Evolutionary conservation across 2,888 invertebrate species (phyloP).

Genomic region (Spicauda simplicius): DNA sequence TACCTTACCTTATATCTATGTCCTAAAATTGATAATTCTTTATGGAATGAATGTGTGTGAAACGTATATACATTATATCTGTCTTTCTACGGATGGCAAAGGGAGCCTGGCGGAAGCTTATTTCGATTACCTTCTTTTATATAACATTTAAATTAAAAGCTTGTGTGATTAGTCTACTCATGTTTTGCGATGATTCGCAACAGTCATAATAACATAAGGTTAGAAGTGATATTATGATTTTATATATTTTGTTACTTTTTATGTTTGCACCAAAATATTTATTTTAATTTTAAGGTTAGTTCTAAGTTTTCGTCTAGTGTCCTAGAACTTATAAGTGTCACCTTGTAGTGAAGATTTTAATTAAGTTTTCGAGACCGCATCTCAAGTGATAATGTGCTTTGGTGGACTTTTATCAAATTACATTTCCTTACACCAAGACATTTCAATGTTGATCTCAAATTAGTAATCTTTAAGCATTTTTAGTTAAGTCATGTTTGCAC

Average conservation of each 20-base stretch:
- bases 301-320: conserved; percentile 81
- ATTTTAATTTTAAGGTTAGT: conserved; percentile 74
- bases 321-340: conserved; percentile 81
- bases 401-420: conserved; percentile 42
- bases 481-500: conserved; percentile 49
- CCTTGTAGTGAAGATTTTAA: conserved; percentile 75
- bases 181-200: conserved; percentile 70
- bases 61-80: conserved; percentile 46
- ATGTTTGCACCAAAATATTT: conserved; percentile 79
- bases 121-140: conserved; percentile 39
- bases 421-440: conserved; percentile 42
- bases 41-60: conserved; percentile 80
- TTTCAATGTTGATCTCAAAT: conserved; percentile 66
- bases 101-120: conserved; percentile 54
- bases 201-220: conserved; percentile 66
- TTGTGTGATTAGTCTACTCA: conserved; percentile 79
- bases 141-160: conserved; percentile 54
- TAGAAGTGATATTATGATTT: conserved; percentile 64
- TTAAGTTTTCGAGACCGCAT: conserved; percentile 77
- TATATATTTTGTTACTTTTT: conserved; percentile 57
- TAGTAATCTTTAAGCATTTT: conserved; percentile 51
- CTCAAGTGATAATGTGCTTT: conserved; percentile 60
- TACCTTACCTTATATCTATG: conserved; percentile 66
- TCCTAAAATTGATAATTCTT: conserved; percentile 71
- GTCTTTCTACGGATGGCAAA: conserved; percentile 39